Base-by-base conservation (phyloP, 2,113 vertebrate species). In the Callorhinus ursinus region DNA sequence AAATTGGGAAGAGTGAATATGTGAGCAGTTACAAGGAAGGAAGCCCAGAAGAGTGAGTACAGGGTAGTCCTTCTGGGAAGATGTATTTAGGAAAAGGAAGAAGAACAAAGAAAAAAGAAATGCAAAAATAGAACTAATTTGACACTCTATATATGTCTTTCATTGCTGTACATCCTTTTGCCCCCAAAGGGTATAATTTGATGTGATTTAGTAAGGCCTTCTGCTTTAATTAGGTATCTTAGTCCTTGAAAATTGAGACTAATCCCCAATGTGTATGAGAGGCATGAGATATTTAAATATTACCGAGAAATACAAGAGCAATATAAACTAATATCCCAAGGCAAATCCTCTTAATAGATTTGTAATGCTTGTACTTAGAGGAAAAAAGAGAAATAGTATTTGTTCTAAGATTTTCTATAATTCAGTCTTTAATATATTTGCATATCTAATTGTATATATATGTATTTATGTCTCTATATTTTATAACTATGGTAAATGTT, bases 191-290 rank as follows among this genome's bases (percentile, higher is more conserved):
- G n/a, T 77, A 63, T 69, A 69, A 79, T 63, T 87, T 93, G 74
- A 89, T 79, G 39, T 88, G 79, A 82, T 26, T 95, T 39, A 84
- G 51, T 80, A 92, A 91, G 16, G 63, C 19, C 46, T 88, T 80
- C 71, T 94, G 42, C 46, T 96, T 94, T 95, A 95, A 97, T 97
- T 94, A 87, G 28, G 1, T 55, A 67, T 76, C 77, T 90, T 39
- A 81, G 72, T 89, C n/a, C 74, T 92, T 96, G 88, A 92, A 96
- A 89, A 80, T 87, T 92, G 49, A 72, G 26, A 77, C 55, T 71
- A 93, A 92, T 67, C 86, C n/a, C 42, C 59, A 65, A 6, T 59
- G 36, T 96, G 3, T 57, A 46, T 39, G 33, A 85, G 63, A 92
- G n/a, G 3, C n/a, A 80, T 61, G 65, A 61, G 49, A 42, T 63